Conservation (phyloP, 2,113 vertebrate species). For the Leiothrix lutea region DNA sequence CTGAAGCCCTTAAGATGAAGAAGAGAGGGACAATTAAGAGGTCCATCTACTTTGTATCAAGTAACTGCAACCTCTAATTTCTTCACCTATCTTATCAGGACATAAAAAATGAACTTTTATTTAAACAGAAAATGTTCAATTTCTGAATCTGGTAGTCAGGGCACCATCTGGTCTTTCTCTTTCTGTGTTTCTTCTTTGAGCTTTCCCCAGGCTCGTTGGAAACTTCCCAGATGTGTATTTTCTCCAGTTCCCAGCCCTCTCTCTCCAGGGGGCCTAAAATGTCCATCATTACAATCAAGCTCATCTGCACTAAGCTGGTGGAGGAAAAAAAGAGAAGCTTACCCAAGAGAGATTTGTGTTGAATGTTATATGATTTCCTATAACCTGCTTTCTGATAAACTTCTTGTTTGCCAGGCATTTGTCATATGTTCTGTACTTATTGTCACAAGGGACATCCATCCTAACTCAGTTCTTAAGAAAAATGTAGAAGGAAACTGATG, state of each 20-base stretch:
- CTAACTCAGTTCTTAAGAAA: conserved; percentile 21
- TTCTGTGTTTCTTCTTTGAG: not conserved
- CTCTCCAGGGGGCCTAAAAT: not conserved
- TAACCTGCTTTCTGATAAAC: conserved; percentile 58
- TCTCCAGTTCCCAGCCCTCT: not conserved
- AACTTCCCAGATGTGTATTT: not conserved
- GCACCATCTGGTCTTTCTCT: conserved; percentile 8
- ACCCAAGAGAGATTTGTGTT: not conserved
- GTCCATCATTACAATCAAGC: conserved; percentile 41
- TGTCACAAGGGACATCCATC: conserved; percentile 26
- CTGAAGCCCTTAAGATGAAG: not conserved
- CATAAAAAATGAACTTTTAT: not conserved
- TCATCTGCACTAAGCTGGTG: not conserved
- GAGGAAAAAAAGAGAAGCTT: not conserved
- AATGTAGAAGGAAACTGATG: conserved; percentile 16
- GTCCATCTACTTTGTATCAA: not conserved
- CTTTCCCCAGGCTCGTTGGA: not conserved
- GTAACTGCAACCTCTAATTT: not conserved
- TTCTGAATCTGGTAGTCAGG: conserved; percentile 28
- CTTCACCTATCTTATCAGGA: not conserved
- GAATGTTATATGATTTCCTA: conserved; percentile 26
- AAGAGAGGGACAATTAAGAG: not conserved
- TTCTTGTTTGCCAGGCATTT: conserved; percentile 51
- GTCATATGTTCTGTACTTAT: conserved; percentile 37
- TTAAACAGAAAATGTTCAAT: not conserved